A percentile compares a stretch with the other conserved stretches of the same genome.
Evolutionary conservation across 2,797 vertebrate genomes (phyloP).

Genomic region (Chloroceryle inda): DNA sequence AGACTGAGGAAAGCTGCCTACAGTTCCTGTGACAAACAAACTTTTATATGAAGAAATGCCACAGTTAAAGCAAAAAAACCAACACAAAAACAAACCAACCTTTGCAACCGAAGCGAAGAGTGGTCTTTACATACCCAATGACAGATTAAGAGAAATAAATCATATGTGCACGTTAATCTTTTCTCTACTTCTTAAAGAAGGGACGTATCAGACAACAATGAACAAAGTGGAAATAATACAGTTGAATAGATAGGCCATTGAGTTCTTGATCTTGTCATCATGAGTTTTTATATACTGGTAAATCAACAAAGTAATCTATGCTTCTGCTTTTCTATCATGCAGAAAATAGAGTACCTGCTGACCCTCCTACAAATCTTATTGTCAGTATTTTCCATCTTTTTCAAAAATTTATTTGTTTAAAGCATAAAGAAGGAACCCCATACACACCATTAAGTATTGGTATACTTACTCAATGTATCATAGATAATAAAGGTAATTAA

Average conservation of each 20-base stretch:
- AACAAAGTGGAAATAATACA: background rate
- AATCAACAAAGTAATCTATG: background rate
- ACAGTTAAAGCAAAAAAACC: background rate
- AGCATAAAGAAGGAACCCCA: background rate
- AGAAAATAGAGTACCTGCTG: background rate
- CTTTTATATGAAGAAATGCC: background rate
- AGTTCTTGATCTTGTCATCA: background rate
- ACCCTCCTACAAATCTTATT: background rate
- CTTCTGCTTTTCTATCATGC: background rate
- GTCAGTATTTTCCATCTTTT: background rate
- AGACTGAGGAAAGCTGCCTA: constrained; percentile 13
- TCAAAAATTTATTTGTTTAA: background rate
- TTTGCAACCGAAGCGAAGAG: background rate
- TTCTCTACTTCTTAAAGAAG: background rate
- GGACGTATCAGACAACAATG: background rate
- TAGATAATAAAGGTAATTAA: background rate
- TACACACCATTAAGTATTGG: rapidly evolving
- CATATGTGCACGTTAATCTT: background rate
- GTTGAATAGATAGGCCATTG: background rate
- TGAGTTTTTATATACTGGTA: background rate
- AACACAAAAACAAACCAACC: background rate
- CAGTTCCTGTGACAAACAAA: background rate
- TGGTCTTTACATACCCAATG: background rate
- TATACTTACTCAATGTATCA: background rate
- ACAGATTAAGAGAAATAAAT: background rate